A percentile compares a stretch with the other conserved stretches of the same genome.
These are phyloP conservation scores for Troides oblongomaculatus DNA, from an alignment of 2,888 invertebrate genomes.

Conservation along the genomic window DNA sequence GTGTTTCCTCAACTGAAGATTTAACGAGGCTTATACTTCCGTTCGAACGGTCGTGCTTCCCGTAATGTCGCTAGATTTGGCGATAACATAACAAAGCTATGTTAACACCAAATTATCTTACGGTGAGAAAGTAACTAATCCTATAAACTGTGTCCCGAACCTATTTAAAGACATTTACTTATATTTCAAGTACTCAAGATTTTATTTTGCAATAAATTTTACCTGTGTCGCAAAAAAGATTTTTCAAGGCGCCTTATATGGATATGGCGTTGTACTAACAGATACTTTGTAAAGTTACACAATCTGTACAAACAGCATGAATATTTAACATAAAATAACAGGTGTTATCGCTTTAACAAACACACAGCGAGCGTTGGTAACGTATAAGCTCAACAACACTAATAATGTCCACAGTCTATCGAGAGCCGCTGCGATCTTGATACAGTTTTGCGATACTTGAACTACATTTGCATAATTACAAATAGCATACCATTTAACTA, in stretches of 20 bases:
- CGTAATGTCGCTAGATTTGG: constrained; percentile 25
- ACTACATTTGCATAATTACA: constrained; percentile 19
- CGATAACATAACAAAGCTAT: constrained; percentile 10
- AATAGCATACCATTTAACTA: neutral
- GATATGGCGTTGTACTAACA: neutral
- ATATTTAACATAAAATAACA: neutral
- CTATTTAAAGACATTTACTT: no score
- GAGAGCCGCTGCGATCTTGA: constrained; percentile 52
- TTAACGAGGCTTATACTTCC: constrained; percentile 27
- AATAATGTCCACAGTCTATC: constrained; percentile 63
- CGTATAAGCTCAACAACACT: constrained; percentile 37
- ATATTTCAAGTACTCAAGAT: no score
- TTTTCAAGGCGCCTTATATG: neutral
- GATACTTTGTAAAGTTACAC: neutral
- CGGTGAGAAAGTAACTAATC: constrained; percentile 12
- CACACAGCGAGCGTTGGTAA: neutral
- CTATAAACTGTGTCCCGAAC: neutral
- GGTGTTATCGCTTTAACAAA: constrained; percentile 7
- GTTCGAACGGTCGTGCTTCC: constrained; percentile 11
- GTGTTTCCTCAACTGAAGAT: constrained; percentile 3
- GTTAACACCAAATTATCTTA: constrained; percentile 12
- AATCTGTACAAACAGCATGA: neutral
- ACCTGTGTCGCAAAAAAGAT: neutral
- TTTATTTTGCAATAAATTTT: no score
- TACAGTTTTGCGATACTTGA: constrained; percentile 42